Evolutionary conservation across 2,797 vertebrate genomes (phyloP).

Genomic region (Bradypodion ventrale): DNA sequence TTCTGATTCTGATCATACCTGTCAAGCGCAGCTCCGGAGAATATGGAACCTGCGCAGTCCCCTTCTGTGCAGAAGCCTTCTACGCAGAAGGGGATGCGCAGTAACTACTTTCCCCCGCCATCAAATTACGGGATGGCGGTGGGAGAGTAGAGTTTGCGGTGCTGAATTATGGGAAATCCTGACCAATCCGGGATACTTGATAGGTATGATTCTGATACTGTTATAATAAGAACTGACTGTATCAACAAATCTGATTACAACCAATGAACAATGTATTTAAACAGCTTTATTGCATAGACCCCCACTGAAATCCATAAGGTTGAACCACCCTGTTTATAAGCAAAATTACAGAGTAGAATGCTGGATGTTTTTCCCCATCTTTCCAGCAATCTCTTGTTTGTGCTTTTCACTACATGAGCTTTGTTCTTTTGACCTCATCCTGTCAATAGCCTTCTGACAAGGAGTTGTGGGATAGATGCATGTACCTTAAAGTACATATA

Average conservation of each 20-base stretch:
- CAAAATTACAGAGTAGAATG: neutral
- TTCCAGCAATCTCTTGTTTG: neutral
- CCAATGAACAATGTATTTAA: slow-evolving; percentile 37
- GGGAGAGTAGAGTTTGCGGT: too few relatives aligned
- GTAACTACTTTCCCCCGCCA: too few relatives aligned
- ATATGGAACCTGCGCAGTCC: too few relatives aligned
- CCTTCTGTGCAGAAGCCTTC: too few relatives aligned
- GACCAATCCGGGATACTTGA: too few relatives aligned
- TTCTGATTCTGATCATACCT: too few relatives aligned
- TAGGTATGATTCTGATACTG: too few relatives aligned
- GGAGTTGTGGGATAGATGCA: neutral
- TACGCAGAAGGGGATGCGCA: too few relatives aligned
- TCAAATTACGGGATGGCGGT: too few relatives aligned
- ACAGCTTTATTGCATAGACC: neutral
- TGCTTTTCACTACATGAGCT: neutral
- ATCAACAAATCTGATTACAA: slow-evolving; percentile 68
- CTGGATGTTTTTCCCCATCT: neutral
- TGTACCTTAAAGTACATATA: too few relatives aligned
- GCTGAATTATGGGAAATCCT: too few relatives aligned
- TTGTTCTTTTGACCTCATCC: neutral
- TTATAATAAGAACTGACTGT: slow-evolving; percentile 71
- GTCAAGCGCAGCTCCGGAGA: too few relatives aligned
- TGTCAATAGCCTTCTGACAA: neutral
- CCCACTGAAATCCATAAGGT: neutral
- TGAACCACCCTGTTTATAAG: neutral